Evolutionary conservation across 2,113 vertebrate species (phyloP).

Genomic region (Euleptes europaea): DNA sequence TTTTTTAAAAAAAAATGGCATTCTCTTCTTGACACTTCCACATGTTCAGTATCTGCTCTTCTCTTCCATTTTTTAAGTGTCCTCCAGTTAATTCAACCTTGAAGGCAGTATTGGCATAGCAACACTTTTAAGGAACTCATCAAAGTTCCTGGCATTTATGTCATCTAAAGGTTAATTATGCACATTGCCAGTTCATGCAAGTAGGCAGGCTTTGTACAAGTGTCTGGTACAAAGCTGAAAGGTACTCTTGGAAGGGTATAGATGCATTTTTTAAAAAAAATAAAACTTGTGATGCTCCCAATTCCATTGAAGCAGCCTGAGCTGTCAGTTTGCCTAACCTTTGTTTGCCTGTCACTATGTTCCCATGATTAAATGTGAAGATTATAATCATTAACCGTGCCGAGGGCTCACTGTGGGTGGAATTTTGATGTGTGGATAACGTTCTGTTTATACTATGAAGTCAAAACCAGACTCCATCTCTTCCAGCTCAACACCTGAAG

Average conservation of each 20-base stretch:
- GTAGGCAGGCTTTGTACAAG: conserved; percentile 30
- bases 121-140: conserved; percentile 50
- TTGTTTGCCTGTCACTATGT: conserved; percentile 79
- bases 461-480: conserved; percentile 79
- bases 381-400: conserved; percentile 82
- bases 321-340: conserved; percentile 79
- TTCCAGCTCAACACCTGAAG: conserved; percentile 87
- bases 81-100: conserved; percentile 43
- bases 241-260: conserved; percentile 36
- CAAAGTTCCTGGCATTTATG: conserved; percentile 39
- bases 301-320: conserved; percentile 61
- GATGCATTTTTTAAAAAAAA: conserved; percentile 65
- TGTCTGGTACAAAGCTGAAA: conserved; percentile 43
- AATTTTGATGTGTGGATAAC: conserved; percentile 77
- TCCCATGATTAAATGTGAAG: conserved; percentile 82
- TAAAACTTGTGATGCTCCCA: conserved; percentile 57
- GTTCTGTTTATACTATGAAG: conserved; percentile 77
- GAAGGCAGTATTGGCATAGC: conserved; percentile 37
- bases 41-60: conserved; percentile 25
- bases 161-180: conserved; percentile 58
- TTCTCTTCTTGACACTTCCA: conserved; percentile 35
- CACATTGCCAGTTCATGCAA: conserved; percentile 33
- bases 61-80: conserved; percentile 38
- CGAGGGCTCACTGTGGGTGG: conserved; percentile 71
- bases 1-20: neutral